Percentiles rank a stretch among this genome's conserved stretches.
These are phyloP conservation scores for Poecilia gillii DNA, from an alignment of 2,797 vertebrate species.

Conservation along the genomic window DNA sequence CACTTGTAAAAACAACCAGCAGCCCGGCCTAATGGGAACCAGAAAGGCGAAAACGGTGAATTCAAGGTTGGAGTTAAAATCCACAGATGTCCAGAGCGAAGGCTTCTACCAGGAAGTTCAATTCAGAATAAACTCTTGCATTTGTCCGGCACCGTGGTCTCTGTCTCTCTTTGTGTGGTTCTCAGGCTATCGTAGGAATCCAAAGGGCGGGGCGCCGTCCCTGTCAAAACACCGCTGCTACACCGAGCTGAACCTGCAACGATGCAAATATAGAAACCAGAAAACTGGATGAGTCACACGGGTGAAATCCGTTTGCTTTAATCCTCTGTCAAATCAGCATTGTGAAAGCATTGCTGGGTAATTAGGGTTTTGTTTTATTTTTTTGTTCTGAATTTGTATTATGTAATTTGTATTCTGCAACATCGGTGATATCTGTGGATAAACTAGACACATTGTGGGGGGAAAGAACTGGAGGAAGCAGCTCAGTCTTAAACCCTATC, in stretches of 20 bases:
- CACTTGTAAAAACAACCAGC: neutral
- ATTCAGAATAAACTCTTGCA: neutral
- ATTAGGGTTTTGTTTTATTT: neutral
- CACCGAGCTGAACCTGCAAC: neutral
- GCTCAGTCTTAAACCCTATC: no score
- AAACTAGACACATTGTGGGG: neutral
- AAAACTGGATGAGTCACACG: neutral
- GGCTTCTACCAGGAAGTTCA: neutral
- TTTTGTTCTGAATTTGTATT: neutral
- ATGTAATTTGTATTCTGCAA: neutral
- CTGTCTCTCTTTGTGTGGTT: neutral
- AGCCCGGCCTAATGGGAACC: neutral
- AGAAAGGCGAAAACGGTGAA: neutral
- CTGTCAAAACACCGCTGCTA: slow-evolving; percentile 9
- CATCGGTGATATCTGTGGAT: neutral
- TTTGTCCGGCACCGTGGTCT: neutral
- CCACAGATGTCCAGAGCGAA: neutral
- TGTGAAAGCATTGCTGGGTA: neutral
- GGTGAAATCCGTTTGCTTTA: neutral
- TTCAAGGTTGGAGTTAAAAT: neutral
- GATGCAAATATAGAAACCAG: neutral
- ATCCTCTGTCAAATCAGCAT: neutral
- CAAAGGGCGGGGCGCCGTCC: neutral
- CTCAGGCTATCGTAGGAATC: neutral
- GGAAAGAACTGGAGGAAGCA: neutral